Evolutionary conservation across 2,888 invertebrate species (phyloP), one percentile per base, ranked within the genome.

Genomic region (Torymus texanus): DNA sequence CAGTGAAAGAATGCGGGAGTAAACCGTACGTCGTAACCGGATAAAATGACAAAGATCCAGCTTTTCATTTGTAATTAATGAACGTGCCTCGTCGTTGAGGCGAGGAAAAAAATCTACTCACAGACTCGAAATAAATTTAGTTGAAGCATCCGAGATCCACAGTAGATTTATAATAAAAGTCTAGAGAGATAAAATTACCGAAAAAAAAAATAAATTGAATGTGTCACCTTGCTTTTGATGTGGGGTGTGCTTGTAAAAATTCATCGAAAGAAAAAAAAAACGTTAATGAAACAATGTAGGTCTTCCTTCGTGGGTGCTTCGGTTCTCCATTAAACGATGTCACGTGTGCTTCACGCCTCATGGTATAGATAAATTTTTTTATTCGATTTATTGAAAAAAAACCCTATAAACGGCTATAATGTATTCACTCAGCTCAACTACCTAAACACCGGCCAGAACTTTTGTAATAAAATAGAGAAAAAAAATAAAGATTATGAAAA

Each of bases 231-330:
- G 79, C 79, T 81, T 81, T 81, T 74, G 74, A 74, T 79, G 74
- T 79, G 53, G 77, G 81, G 74, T 82, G 80, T 75, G 77, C 67
- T 79, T 82, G 72, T 80, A 75, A 75, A 29, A 29, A 82, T 80
- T 78, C 59, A 63, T 80, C 51, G 61, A 73, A 73, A 71, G 29
- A 29, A 62, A 58, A 77, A 68, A 68, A 65, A 50, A 73, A 70
- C 18, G 29, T 65, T 75, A 61, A 68, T 65, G 58, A 71, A 55
- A 74, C 18, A 79, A 77, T 58, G 79, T 78, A 80, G 81, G 79
- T 82, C 81, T 82, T 82, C 81, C 81, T 76, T 78, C 59, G 74
- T 75, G 80, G 79, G 81, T 81, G 81, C 78, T 81, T 81, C 79
- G 77, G 79, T 79, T 81, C 76, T 79, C 76, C 70, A 66, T 72